phyloP scores from a whole-genome alignment of 2,113 vertebrate genomes.

The Osmerus mordax region DNA sequence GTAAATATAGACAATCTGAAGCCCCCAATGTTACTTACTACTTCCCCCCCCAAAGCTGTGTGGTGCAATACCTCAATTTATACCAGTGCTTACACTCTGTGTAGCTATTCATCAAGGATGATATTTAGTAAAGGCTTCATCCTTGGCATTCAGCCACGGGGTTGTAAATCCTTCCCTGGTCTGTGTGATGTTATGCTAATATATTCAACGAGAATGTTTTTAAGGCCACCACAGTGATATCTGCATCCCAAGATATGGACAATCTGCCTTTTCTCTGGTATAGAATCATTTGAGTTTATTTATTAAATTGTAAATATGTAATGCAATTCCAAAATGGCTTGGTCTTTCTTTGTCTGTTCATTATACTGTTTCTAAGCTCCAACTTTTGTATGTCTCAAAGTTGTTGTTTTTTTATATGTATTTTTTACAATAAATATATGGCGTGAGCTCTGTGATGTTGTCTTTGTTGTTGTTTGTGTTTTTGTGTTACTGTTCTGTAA shows the following conservation, averaged over 20 bases:
- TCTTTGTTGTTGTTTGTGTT: slow-evolving; percentile 18
- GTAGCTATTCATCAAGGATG: slow-evolving; percentile 42
- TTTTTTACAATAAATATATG: slow-evolving; percentile 83
- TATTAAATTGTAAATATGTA: slow-evolving; percentile 82
- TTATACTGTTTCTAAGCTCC: slow-evolving; percentile 75
- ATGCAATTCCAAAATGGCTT: slow-evolving; percentile 64
- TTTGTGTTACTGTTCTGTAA: not conserved
- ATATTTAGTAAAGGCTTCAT: slow-evolving; percentile 47
- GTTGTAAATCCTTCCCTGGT: slow-evolving; percentile 13
- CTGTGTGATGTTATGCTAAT: slow-evolving; percentile 31
- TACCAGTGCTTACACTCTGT: slow-evolving; percentile 54
- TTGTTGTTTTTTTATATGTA: slow-evolving; percentile 76
- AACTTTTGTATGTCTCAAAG: slow-evolving; percentile 79
- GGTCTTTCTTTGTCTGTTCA: slow-evolving; percentile 72
- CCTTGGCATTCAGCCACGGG: slow-evolving; percentile 33
- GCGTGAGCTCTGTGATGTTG: slow-evolving; percentile 59
- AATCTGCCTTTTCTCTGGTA: slow-evolving; percentile 71
- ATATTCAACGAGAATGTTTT: slow-evolving; percentile 31
- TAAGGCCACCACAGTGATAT: slow-evolving; percentile 42
- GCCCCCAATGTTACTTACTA: slow-evolving; percentile 34
- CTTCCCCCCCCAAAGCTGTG: slow-evolving; percentile 44
- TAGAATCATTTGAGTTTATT: slow-evolving; percentile 71
- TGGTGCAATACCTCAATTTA: slow-evolving; percentile 70
- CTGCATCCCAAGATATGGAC: slow-evolving; percentile 57
- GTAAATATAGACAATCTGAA: slow-evolving; percentile 42